Conservation (phyloP, 1,140 invertebrate species). For the Teleogryllus occipitalis region DNA sequence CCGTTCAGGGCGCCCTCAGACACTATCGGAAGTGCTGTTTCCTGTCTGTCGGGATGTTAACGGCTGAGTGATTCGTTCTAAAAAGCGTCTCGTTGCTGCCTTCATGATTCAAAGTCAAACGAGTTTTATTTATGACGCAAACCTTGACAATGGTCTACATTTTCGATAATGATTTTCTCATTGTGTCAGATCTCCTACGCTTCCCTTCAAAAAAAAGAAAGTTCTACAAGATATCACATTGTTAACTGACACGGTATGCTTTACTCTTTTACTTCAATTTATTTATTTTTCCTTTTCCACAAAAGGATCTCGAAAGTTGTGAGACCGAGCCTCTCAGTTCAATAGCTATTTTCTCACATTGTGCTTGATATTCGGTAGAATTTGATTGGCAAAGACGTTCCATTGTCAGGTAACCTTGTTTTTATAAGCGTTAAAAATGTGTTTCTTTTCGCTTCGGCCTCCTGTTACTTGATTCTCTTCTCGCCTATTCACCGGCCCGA, state of each 20-base stretch:
- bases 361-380: background rate
- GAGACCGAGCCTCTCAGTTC: background rate
- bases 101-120: background rate
- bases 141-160: background rate
- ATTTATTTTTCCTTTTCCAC: background rate
- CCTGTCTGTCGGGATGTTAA: background rate
- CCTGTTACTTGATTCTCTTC: background rate
- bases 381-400: background rate
- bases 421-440: background rate
- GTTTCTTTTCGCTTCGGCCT: background rate
- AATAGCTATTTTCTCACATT: conserved; percentile 1
- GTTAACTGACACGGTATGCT: background rate
- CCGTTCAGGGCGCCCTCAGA: too few species aligned
- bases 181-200: background rate
- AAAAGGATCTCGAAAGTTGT: background rate
- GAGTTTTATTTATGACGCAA: background rate
- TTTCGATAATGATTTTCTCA: background rate
- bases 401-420: conserved; percentile 1
- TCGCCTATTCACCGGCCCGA: background rate
- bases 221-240: background rate
- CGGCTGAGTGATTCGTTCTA: background rate
- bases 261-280: background rate
- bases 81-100: background rate
- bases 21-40: background rate
- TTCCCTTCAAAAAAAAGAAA: background rate